Percentiles rank a stretch among this genome's conserved stretches.
phyloP scores from a whole-genome alignment of 2,888 invertebrate genomes.

The Dasysyrphus albostriatus region DNA sequence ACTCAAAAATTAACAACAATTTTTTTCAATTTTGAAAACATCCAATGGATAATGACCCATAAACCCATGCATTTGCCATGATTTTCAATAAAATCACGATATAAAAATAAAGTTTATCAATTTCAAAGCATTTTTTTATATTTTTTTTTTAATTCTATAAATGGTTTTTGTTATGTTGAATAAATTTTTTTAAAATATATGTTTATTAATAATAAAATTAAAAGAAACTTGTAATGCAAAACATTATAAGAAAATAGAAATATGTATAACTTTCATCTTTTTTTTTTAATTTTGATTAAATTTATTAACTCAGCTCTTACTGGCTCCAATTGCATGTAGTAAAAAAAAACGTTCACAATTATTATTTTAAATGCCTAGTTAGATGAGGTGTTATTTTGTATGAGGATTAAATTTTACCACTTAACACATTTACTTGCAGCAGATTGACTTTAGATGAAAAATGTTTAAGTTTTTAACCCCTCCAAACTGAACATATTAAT shows the following conservation, averaged over 20 bases:
- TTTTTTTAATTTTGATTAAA: not conserved
- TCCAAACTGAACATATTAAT: not conserved
- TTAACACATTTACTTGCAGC: not conserved
- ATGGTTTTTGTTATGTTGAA: constrained; percentile 45
- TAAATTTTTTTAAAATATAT: constrained; percentile 20
- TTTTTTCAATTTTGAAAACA: not conserved
- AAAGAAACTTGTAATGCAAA: not conserved
- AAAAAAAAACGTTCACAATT: not conserved
- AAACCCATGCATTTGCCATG: not conserved
- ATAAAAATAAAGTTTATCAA: not conserved
- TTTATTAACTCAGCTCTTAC: not conserved
- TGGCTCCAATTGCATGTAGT: not conserved
- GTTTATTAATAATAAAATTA: not conserved
- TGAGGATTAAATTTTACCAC: not conserved
- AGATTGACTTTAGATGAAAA: not conserved
- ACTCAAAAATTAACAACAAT: no score
- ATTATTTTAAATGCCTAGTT: not conserved
- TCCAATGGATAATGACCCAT: not conserved
- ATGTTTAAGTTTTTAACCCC: not conserved
- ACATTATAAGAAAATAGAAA: constrained; percentile 1
- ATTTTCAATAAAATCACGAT: not conserved
- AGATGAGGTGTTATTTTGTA: no score
- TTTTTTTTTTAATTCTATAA: constrained; percentile 50
- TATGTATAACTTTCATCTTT: not conserved
- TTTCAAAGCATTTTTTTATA: constrained; percentile 55